Evolutionary conservation across 2,888 invertebrate genomes (phyloP).

Genomic region (Papilio demoleus): DNA sequence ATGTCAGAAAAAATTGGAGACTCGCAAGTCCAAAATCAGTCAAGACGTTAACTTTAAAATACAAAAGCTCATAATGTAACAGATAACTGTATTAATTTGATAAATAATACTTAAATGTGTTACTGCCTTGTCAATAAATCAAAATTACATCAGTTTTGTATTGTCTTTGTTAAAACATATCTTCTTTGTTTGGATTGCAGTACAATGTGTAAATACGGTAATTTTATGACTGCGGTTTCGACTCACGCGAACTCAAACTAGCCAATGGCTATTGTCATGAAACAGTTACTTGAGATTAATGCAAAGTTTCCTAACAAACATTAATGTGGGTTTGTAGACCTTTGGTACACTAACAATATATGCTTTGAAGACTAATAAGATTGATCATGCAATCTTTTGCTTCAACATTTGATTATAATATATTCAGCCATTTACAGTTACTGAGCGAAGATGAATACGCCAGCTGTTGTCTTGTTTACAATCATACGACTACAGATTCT

Average conservation of each 20-base stretch:
- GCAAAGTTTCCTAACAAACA: background rate
- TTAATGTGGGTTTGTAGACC: no score
- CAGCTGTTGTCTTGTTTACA: background rate
- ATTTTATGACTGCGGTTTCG: background rate
- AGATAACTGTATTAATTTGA: background rate
- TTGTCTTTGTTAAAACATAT: background rate
- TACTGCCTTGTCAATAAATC: background rate
- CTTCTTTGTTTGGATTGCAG: constrained; percentile 10
- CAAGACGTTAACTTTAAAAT: no score
- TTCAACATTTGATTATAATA: no score
- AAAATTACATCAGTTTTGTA: no score
- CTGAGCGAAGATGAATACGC: background rate
- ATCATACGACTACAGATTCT: background rate
- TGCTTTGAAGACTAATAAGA: no score
- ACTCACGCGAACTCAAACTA: constrained; percentile 9
- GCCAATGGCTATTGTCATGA: background rate
- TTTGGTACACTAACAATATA: no score
- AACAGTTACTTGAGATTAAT: constrained; percentile 16
- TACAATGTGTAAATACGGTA: background rate
- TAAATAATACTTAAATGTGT: background rate
- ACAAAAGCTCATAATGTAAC: background rate
- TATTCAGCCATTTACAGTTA: background rate
- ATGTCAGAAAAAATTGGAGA: no score
- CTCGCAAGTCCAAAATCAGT: no score
- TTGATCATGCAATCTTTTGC: no score